Base-by-base conservation (phyloP, 2,888 invertebrate species). In the Apotomis turbidana region DNA sequence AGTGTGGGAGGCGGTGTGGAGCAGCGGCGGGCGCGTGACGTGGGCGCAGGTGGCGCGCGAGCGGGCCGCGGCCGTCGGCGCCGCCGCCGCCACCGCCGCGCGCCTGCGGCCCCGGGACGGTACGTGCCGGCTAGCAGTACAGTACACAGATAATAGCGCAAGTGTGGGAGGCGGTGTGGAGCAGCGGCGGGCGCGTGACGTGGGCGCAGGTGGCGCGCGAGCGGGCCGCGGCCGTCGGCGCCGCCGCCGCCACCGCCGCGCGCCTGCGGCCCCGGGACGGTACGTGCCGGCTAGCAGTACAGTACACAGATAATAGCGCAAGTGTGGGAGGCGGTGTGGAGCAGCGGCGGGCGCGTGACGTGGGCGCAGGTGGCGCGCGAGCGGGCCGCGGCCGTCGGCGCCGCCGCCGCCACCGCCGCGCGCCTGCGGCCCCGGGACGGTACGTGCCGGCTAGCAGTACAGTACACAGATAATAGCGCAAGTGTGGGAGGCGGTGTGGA, bases 331-430 rank as follows among this genome's bases (percentile, higher is more conserved):
- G 94, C 95, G 54, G 94, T 96, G 27, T 95, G 95, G 67, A 88
- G 94, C 70, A 85, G 88, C 27, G 90, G 94, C 5, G 85, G 90
- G n/a, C 87, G 87, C 54, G 93, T 91, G 77, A 89, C 94, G 68
- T 97, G 97, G 96, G 87, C 95, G 54, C 96, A 96, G 75, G 95
- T 97, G 49, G 90, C 95, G 57, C 94, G 95, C 58, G 95, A 95
- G 83, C 93, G 96, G 0, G 94, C 94, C 77, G 90, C 82, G 6
- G 77, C 80, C 38, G 79, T 76, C 51, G 81, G 83, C 62, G 82
- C 85, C 51, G 82, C 41, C 41, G 41, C 41, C 41, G 41, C 41
- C 41, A 41, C 41, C 41, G 41, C 41, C 41, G 41, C 41, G 5
- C 41, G 41, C 5, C 41, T 41, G 41, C 41, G 41, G 41, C 5